Evolutionary conservation across 2,797 vertebrate genomes (phyloP).

Genomic region (Sylvilagus floridanus): DNA sequence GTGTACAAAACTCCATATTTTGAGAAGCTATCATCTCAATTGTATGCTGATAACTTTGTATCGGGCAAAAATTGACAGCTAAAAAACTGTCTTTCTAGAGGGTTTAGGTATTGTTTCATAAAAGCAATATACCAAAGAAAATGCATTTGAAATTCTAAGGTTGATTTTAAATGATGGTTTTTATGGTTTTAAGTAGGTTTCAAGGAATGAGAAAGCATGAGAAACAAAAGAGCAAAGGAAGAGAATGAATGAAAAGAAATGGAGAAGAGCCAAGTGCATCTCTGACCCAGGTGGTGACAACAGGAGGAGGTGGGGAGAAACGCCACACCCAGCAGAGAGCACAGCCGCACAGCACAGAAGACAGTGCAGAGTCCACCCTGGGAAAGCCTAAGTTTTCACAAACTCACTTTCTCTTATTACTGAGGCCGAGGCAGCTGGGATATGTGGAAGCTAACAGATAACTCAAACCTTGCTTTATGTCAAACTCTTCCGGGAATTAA

Average conservation of each 20-base stretch:
- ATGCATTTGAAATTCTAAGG: conserved; percentile 50
- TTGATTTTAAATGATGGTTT: conserved; percentile 24
- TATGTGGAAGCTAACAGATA: conserved; percentile 22
- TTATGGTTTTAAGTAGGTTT: conserved; percentile 42
- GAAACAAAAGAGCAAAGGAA: conserved; percentile 1
- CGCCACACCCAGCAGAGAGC: background rate
- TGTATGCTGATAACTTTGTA: conserved; percentile 37
- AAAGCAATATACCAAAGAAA: conserved; percentile 54
- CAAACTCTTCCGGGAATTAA: background rate
- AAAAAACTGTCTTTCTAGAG: conserved; percentile 41
- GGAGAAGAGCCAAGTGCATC: background rate
- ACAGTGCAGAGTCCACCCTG: background rate
- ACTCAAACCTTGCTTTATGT: background rate
- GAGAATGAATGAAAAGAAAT: background rate
- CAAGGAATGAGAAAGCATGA: background rate
- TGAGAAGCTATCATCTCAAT: conserved; percentile 60
- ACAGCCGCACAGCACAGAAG: background rate
- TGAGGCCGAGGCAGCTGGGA: conserved; percentile 20
- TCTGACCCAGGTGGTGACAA: too few relatives aligned
- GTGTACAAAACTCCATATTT: conserved; percentile 30
- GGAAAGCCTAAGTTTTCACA: background rate
- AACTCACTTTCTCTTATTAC: conserved; percentile 29
- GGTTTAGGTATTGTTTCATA: conserved; percentile 7
- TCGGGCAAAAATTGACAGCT: conserved; percentile 39
- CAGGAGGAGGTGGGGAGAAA: background rate